These are phyloP conservation scores for Altica lythri DNA, from an alignment of 2,888 invertebrate species.

Conservation along the genomic window DNA sequence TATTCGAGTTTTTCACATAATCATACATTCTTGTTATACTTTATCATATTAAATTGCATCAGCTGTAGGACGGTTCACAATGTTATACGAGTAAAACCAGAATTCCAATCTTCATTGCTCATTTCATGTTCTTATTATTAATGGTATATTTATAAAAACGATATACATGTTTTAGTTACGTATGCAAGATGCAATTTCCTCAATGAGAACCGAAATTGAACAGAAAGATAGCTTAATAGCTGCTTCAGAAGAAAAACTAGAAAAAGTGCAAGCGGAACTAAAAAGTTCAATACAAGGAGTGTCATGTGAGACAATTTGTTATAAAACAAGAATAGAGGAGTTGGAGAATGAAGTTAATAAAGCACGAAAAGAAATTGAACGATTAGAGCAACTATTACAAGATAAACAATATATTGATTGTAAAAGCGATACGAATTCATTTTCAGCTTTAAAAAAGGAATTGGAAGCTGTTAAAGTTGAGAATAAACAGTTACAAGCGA, in stretches of 20 bases:
- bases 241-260: slow-evolving; percentile 49
- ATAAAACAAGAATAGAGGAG: slow-evolving; percentile 45
- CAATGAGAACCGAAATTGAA: slow-evolving; percentile 49
- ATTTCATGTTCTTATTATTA: too few relatives aligned
- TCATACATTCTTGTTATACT: too few relatives aligned
- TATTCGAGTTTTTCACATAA: too few relatives aligned
- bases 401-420: slow-evolving; percentile 35
- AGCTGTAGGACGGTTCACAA: too few relatives aligned
- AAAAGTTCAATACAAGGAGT: slow-evolving; percentile 48
- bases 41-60: too few relatives aligned
- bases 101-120: too few relatives aligned
- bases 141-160: too few relatives aligned
- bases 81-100: too few relatives aligned
- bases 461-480: slow-evolving; percentile 42
- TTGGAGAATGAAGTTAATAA: slow-evolving; percentile 39
- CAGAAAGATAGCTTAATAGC: slow-evolving; percentile 49
- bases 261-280: slow-evolving; percentile 47
- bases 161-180: slow-evolving; percentile 35
- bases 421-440: slow-evolving; percentile 19
- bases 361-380: slow-evolving; percentile 35
- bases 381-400: slow-evolving; percentile 34
- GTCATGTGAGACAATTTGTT: slow-evolving; percentile 44
- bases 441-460: slow-evolving; percentile 39
- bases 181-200: slow-evolving; percentile 29
- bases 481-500: slow-evolving; percentile 42